Evolutionary conservation across 37 sponge, comb jelly and placozoan species (phyloP).

Genomic region (Lycopodina hypogea): DNA sequence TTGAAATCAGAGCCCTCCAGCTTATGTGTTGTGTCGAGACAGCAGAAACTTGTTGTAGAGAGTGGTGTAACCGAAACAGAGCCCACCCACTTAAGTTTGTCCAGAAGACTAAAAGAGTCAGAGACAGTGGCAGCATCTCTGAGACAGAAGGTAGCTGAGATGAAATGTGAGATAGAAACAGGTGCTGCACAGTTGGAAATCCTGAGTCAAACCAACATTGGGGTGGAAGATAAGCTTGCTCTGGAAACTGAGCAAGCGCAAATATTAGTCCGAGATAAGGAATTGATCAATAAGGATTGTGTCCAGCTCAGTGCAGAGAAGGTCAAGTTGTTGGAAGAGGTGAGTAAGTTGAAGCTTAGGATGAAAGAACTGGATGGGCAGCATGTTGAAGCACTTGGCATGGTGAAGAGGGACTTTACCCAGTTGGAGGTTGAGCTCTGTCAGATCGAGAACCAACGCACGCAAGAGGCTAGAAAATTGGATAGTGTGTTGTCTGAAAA

Average conservation of each 20-base stretch:
- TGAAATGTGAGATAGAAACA: not conserved
- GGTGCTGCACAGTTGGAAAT: not conserved
- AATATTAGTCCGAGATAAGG: not conserved
- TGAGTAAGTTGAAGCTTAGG: not conserved
- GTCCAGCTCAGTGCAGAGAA: constrained; percentile 1
- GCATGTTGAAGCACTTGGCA: not conserved
- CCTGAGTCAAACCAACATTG: not conserved
- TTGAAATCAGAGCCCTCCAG: not conserved
- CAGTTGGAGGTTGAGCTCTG: not conserved
- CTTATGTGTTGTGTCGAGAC: not conserved
- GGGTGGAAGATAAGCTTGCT: not conserved
- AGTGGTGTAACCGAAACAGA: not conserved
- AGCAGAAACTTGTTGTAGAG: not conserved
- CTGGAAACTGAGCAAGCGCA: not conserved
- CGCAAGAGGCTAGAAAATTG: not conserved
- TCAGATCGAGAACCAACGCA: not conserved
- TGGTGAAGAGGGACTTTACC: not conserved
- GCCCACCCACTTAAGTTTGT: not conserved
- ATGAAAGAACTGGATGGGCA: not conserved
- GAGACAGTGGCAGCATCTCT: not conserved
- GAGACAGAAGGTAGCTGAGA: not conserved
- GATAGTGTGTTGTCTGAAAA: not conserved
- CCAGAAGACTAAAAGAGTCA: not conserved
- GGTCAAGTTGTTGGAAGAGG: not conserved
- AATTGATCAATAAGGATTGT: not conserved